Conservation (phyloP, 2,797 vertebrate species). For the Platyrinchus mystaceus region DNA sequence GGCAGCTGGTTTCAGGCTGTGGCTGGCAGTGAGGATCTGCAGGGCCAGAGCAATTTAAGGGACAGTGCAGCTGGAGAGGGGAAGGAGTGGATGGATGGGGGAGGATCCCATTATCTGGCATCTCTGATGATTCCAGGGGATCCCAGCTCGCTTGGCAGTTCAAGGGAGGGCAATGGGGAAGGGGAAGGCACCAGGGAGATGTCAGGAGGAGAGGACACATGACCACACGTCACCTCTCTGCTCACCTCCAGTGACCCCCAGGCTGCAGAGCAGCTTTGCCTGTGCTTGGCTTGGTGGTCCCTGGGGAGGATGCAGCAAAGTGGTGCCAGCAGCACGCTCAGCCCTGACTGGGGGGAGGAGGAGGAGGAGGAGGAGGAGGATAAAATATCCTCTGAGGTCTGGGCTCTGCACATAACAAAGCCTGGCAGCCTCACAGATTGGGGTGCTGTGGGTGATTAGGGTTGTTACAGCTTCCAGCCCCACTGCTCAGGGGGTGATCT, state of each 20-base stretch:
- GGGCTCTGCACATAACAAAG: neutral
- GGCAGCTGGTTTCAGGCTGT: neutral
- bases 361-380: neutral
- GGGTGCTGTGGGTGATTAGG: neutral
- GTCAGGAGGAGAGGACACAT: neutral
- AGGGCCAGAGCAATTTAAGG: neutral
- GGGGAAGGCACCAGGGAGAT: rapidly evolving
- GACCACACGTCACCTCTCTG: neutral
- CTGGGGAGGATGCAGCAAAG: neutral
- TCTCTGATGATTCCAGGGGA: neutral
- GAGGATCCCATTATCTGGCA: neutral
- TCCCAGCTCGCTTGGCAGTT: rapidly evolving
- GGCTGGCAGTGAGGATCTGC: neutral
- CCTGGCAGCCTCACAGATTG: neutral
- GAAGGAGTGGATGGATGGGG: neutral
- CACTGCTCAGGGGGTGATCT: neutral
- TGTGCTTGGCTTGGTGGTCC: rapidly evolving
- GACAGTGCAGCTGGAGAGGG: neutral
- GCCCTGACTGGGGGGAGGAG: neutral
- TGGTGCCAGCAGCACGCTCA: neutral
- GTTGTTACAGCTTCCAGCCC: neutral
- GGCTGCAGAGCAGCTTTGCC: neutral
- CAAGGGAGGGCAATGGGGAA: neutral
- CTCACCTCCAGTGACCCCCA: neutral
- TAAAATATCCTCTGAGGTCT: neutral